Evolutionary conservation across 2,888 invertebrate species (phyloP).

Genomic region (Agrochola lychnidis): DNA sequence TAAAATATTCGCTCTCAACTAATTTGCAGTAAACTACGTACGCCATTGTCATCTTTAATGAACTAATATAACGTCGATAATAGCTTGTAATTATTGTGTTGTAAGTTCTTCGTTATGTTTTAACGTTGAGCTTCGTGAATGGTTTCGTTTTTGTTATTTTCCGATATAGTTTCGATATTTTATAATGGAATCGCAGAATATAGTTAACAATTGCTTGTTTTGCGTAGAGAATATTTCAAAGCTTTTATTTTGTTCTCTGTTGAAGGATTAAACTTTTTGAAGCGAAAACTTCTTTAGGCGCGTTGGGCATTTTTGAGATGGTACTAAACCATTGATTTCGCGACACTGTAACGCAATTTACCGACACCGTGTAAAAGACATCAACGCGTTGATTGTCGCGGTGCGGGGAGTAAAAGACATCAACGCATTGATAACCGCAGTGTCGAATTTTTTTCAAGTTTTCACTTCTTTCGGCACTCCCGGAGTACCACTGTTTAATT

Average conservation of each 20-base stretch:
- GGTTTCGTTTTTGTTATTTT: slow-evolving; percentile 46
- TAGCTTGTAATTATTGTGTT: slow-evolving; percentile 30
- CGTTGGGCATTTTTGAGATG: too few relatives aligned
- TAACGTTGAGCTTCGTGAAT: slow-evolving; percentile 19
- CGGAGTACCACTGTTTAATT: too few relatives aligned
- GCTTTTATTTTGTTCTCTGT: background rate
- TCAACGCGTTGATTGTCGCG: too few relatives aligned
- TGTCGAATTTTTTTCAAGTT: too few relatives aligned
- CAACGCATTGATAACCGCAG: too few relatives aligned
- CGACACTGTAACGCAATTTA: too few relatives aligned
- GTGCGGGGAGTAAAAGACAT: too few relatives aligned
- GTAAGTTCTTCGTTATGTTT: slow-evolving; percentile 36
- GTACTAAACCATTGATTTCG: too few relatives aligned
- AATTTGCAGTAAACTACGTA: slow-evolving; percentile 48
- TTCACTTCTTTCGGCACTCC: too few relatives aligned
- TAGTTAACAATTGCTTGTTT: slow-evolving; percentile 1
- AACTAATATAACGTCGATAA: slow-evolving; percentile 27
- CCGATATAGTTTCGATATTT: slow-evolving; percentile 36
- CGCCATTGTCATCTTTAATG: slow-evolving; percentile 45
- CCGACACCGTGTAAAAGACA: too few relatives aligned
- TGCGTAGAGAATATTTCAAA: background rate
- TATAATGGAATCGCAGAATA: slow-evolving; percentile 2
- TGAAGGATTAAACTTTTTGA: background rate
- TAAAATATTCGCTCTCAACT: slow-evolving; percentile 29
- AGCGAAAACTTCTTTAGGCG: too few relatives aligned